Evolutionary conservation across 2,797 vertebrate genomes (phyloP).

Genomic region (Fringilla coelebs): DNA sequence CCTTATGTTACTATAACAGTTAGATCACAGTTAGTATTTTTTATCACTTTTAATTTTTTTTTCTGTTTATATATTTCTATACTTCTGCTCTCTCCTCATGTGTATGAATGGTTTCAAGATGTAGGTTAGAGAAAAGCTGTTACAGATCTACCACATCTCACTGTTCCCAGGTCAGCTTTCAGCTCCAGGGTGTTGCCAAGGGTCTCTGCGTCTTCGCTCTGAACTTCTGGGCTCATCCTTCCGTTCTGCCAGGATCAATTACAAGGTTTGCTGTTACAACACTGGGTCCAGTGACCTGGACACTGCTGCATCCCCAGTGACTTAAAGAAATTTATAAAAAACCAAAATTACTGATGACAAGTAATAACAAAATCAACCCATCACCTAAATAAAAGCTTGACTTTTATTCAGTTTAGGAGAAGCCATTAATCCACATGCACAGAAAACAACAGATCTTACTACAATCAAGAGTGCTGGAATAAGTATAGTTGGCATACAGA

Average conservation of each 20-base stretch:
- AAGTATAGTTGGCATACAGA: not conserved
- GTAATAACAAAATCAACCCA: not conserved
- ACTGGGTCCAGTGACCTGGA: not conserved
- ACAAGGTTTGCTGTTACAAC: slow-evolving; percentile 23
- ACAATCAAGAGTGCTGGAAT: not conserved
- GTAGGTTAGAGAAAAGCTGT: not conserved
- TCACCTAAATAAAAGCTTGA: not conserved
- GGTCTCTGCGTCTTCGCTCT: not conserved
- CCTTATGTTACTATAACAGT: not conserved
- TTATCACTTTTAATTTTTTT: not conserved
- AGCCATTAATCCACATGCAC: not conserved
- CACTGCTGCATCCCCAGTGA: not conserved
- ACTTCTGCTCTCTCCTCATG: not conserved
- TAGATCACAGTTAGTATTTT: not conserved
- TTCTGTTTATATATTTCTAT: not conserved
- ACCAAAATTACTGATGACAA: not conserved
- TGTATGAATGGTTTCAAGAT: not conserved
- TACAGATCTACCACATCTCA: not conserved
- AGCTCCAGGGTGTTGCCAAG: not conserved
- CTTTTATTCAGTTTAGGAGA: not conserved
- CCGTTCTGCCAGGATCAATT: slow-evolving; percentile 35
- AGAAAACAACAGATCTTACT: not conserved
- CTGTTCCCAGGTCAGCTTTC: slow-evolving; percentile 52
- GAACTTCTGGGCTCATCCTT: slow-evolving; percentile 24
- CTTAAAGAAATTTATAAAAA: not conserved